Base-by-base conservation (phyloP, 2,888 invertebrate genomes). In the Plebejus anna region DNA sequence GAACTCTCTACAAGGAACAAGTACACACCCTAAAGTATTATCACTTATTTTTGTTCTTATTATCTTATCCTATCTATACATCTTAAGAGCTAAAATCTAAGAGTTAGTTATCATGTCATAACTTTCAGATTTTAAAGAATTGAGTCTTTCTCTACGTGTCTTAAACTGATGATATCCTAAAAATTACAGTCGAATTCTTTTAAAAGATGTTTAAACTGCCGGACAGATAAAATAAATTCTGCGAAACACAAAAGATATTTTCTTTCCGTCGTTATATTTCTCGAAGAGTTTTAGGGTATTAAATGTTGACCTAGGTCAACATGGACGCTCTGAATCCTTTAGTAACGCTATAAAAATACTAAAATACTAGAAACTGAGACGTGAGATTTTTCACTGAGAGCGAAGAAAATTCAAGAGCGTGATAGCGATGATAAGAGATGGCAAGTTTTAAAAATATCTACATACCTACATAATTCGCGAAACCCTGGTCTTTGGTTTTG, bases 231-330 rank as follows among this genome's bases (percentile, higher is more conserved):
- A 66, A 66, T 66, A 36, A 66, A 66, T 66, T 66, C 66, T 13
- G 66, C 11, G 32, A 66, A 66, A 66, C 13, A 66, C 66, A 66
- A 66, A 66, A 66, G 66, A 66, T 66, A 66, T 66, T 66, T 66
- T 66, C 32, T 32, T 32, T 66, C 66, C 11, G 11, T 32, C 66
- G 66, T 66, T 36, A 66, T 66, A 66, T 66, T 66, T 66, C 66
- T 32, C 66, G 66, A 66, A 72, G 47, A 72, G 72, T 72, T 72
- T 72, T 72, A 72, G 72, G 47, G 22, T 72, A 72, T 71, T 72
- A 72, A 72, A 72, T 9, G 42, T 22, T 72, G 72, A 72, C 72
- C 72, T 72, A 72, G 72, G 72, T 72, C 72, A 72, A 28, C 72
- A 13, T 32, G 66, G 32, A 66, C 66, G 66, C 32, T 66, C 66